Percentiles rank a stretch among this genome's conserved stretches.
Evolutionary conservation across 53 echinoderm and acorn worm genomes (phyloP).

Genomic region (Temnopleurus reevesii): DNA sequence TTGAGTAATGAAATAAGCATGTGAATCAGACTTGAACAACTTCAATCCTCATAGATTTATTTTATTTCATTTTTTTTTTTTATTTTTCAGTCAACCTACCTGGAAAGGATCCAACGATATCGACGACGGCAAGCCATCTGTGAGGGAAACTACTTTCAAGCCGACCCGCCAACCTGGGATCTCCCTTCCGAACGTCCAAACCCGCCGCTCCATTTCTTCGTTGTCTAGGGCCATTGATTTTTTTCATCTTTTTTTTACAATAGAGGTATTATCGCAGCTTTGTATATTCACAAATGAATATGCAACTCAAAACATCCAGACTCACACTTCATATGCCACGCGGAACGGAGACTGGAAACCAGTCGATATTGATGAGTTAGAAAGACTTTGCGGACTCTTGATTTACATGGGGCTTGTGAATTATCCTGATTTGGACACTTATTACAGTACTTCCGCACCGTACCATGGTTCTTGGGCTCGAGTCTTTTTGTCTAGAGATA

Average conservation of each 20-base stretch:
- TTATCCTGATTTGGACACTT: background rate
- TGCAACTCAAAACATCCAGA: background rate
- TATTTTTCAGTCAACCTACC: too few relatives aligned
- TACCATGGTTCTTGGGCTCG: conserved; percentile 42
- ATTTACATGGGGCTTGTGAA: conserved; percentile 37
- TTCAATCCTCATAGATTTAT: too few relatives aligned
- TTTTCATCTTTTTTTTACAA: conserved; percentile 7
- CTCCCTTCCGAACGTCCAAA: too few relatives aligned
- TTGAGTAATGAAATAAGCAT: too few relatives aligned
- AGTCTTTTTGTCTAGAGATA: conserved; percentile 18
- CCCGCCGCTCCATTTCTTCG: too few relatives aligned
- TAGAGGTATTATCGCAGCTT: background rate
- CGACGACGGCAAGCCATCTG: too few relatives aligned
- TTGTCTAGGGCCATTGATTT: conserved; percentile 40
- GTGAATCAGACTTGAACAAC: too few relatives aligned
- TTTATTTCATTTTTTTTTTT: too few relatives aligned
- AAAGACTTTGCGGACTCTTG: background rate
- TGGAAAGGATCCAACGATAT: too few relatives aligned
- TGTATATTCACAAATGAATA: background rate
- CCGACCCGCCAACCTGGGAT: too few relatives aligned
- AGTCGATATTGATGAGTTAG: background rate
- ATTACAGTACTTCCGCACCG: background rate
- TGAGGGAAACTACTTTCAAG: too few relatives aligned
- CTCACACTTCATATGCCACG: background rate
- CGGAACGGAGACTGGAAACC: background rate